Evolutionary conservation across 2,797 vertebrate genomes (phyloP).

Genomic region (Scomberomorus guttatus): DNA sequence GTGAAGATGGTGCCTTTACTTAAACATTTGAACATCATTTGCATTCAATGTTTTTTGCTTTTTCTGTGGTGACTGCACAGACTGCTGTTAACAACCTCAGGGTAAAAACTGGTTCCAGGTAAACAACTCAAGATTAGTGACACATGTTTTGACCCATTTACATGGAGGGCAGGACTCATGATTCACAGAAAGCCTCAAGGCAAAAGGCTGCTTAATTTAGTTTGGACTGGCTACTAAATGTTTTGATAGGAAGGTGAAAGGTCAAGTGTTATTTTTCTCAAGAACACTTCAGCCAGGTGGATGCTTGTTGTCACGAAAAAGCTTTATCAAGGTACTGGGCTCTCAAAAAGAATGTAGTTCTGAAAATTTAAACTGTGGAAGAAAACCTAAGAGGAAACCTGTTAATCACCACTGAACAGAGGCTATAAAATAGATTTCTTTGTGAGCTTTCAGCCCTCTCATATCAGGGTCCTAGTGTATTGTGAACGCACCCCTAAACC

Average conservation of each 20-base stretch:
- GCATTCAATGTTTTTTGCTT: not conserved
- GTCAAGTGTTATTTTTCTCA: not conserved
- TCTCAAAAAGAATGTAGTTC: not conserved
- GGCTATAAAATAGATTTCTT: not conserved
- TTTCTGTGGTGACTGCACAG: not conserved
- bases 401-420: not conserved
- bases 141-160: not conserved
- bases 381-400: not conserved
- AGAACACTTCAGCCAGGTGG: too few species aligned
- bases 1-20: not conserved
- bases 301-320: not conserved
- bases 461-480: constrained; percentile 24
- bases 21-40: not conserved
- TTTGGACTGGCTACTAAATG: not conserved
- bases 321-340: not conserved
- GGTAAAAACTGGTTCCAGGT: not conserved
- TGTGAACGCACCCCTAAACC: constrained; percentile 33
- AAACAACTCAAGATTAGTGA: not conserved
- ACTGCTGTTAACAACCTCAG: not conserved
- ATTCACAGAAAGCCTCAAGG: not conserved
- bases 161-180: not conserved
- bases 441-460: not conserved
- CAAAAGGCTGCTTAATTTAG: not conserved
- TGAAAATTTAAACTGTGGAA: not conserved
- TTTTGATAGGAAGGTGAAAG: not conserved